These are phyloP conservation scores for Oncorhynchus kisutch DNA, from an alignment of 2,113 vertebrate genomes.

Conservation along the genomic window DNA sequence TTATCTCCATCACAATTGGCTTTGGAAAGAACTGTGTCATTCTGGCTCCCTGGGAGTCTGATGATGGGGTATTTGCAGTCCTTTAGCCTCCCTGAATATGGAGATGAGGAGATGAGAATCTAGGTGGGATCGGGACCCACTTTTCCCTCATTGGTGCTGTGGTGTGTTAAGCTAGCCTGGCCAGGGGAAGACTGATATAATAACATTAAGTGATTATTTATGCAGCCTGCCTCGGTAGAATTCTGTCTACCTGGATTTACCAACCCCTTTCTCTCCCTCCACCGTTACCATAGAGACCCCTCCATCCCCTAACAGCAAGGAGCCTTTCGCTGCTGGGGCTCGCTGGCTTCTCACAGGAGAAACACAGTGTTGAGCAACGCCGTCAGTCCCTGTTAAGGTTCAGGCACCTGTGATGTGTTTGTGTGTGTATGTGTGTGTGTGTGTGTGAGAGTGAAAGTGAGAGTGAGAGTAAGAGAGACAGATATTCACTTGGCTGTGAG, in stretches of 20 bases:
- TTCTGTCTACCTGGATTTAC: slow-evolving; percentile 74
- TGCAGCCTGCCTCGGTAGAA: slow-evolving; percentile 51
- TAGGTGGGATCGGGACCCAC: background rate
- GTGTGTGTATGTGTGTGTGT: no score
- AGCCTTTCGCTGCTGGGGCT: slow-evolving; percentile 67
- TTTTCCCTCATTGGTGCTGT: background rate
- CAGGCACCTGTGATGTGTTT: background rate
- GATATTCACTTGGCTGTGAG: slow-evolving; percentile 56
- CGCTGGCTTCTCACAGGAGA: slow-evolving; percentile 60
- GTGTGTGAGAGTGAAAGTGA: no score
- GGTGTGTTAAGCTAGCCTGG: slow-evolving; percentile 10
- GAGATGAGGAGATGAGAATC: background rate
- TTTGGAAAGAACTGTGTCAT: background rate
- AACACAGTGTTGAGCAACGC: slow-evolving; percentile 61
- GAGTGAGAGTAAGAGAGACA: background rate
- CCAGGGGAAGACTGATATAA: slow-evolving; percentile 27
- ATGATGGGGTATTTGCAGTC: background rate
- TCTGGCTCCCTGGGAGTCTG: background rate
- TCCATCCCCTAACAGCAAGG: slow-evolving; percentile 65
- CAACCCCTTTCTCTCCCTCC: slow-evolving; percentile 46
- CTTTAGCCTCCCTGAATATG: background rate
- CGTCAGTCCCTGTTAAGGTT: slow-evolving; percentile 49
- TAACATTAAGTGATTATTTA: slow-evolving; percentile 45
- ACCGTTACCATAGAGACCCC: slow-evolving; percentile 80
- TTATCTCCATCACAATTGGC: background rate